Base-by-base conservation (phyloP, 2,113 vertebrate species). In the Xiphophorus couchianus region DNA sequence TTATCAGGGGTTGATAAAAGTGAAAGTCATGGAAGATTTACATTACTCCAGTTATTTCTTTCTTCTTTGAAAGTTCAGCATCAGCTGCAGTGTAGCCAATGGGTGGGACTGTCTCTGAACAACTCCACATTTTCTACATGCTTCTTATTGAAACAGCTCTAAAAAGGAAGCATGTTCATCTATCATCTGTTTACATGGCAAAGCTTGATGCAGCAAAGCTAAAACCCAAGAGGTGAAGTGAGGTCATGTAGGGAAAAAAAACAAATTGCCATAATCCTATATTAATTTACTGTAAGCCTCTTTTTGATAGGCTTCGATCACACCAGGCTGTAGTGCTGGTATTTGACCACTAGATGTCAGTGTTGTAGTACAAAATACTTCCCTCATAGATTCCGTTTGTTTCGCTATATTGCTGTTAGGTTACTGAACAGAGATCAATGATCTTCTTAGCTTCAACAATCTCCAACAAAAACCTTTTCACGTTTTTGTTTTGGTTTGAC, bases 341-440 rank as follows among this genome's bases (percentile, higher is more conserved):
- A 3, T 35, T 12, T 76, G 63, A 25, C 85, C 92, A 90, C 78
- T 74, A 92, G 93, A 75, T 89, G 92, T 6, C 86, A 87, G 86
- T 82, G 64, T 87, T 83, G 70, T 17, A 60, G 30, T 13, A 35
- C 37, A 71, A 33, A 13, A 62, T 28, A 33, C 2, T 37, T 22
- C 25, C 63, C 13, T 5, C 31, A 10, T 19, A 8, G 22, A 30
- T 33, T 35, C 12, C 1, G 8, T 17, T 10, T 48, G 14, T 33
- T 33, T 8, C 8, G 51, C 22, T 22, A 12, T 5, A 15, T 5
- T 17, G 15, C 15, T 48, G 44, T 48, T 48, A 48, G 15, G 19
- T 19, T 48, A 17, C 15, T 48, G 44, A 48, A 6, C 44, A 48
- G 44, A 48, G 44, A 17, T 48, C 15, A 48, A 19, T 48, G 9